Percentiles rank a stretch among this genome's conserved stretches.
These are phyloP conservation scores for Coracopsis vasa DNA, from an alignment of 2,113 vertebrate species.

Conservation along the genomic window DNA sequence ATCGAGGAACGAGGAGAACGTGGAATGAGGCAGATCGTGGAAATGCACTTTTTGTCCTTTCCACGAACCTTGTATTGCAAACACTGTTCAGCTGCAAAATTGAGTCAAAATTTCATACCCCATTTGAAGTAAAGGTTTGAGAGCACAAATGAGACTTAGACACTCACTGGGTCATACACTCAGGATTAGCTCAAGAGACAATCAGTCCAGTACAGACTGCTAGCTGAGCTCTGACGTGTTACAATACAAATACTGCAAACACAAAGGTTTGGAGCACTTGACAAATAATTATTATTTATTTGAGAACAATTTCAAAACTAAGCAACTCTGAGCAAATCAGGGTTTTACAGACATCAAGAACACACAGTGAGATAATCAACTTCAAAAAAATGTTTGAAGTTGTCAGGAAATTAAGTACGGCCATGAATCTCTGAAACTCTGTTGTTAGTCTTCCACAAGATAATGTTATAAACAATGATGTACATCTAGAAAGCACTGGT, in stretches of 20 bases:
- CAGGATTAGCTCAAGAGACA: neutral
- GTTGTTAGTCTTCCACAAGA: neutral
- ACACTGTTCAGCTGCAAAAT: neutral
- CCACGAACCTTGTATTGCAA: neutral
- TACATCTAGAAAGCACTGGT: neutral
- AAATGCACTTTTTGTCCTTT: neutral
- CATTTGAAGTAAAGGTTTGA: neutral
- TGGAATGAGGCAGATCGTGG: neutral
- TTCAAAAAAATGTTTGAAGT: neutral
- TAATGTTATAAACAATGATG: neutral
- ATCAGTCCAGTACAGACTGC: neutral
- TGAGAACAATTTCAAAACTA: neutral
- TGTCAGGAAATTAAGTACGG: neutral
- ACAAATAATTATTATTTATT: neutral
- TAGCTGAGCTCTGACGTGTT: neutral
- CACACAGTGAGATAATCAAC: neutral
- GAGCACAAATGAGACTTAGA: neutral
- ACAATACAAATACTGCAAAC: neutral
- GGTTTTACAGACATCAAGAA: neutral
- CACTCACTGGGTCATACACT: neutral
- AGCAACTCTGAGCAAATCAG: neutral
- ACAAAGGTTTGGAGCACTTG: neutral
- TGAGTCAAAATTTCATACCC: neutral
- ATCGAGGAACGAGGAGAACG: neutral
- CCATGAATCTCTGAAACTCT: neutral